Conservation (phyloP, 2,113 vertebrate species). For the Urocitellus parryii region DNA sequence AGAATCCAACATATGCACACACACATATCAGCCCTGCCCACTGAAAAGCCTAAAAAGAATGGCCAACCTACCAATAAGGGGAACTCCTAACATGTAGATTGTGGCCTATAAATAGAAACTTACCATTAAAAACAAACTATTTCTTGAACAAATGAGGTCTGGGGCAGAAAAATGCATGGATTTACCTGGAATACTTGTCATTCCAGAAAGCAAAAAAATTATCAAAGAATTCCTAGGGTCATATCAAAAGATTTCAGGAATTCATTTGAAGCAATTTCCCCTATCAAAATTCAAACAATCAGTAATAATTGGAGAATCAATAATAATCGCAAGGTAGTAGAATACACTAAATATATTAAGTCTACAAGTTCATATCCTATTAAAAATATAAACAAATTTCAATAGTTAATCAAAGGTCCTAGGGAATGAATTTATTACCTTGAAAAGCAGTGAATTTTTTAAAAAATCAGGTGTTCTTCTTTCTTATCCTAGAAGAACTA, state of each 20-base stretch:
- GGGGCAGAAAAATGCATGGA: neutral
- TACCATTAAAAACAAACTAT: neutral
- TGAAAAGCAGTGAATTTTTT: constrained; percentile 7
- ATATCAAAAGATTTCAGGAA: neutral
- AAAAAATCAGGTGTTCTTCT: neutral
- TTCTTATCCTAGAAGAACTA: neutral
- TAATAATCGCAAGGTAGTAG: neutral
- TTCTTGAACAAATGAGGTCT: constrained; percentile 42
- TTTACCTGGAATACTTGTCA: neutral
- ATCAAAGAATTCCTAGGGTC: neutral
- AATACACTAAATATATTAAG: constrained; percentile 32
- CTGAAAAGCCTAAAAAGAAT: neutral
- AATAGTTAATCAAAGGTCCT: neutral
- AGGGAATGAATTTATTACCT: constrained; percentile 29
- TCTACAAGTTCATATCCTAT: neutral
- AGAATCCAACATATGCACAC: neutral
- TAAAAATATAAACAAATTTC: constrained; percentile 42
- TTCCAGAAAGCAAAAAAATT: constrained; percentile 15
- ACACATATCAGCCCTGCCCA: neutral
- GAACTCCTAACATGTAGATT: neutral
- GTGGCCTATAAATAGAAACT: neutral
- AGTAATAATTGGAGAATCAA: neutral
- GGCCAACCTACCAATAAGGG: neutral
- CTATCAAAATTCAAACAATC: neutral
- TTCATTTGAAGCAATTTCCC: neutral